Evolutionary conservation across 2,888 invertebrate species (phyloP).

Genomic region (Monochamus alternatus): DNA sequence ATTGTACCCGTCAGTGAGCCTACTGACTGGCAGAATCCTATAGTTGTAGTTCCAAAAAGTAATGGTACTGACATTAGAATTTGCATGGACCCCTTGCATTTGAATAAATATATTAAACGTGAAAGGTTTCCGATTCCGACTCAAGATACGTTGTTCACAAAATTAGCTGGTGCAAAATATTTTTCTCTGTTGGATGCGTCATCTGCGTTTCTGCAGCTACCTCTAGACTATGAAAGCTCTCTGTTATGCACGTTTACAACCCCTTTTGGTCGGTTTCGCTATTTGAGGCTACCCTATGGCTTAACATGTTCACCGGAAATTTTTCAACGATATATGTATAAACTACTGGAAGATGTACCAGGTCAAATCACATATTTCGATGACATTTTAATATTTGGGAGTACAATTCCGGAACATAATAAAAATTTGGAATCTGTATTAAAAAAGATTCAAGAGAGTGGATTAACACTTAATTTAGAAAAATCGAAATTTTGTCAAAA

Average conservation of each 20-base stretch:
- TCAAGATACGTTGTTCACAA: constrained; percentile 31
- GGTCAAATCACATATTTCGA: constrained; percentile 41
- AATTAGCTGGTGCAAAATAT: constrained; percentile 32
- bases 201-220: constrained; percentile 43
- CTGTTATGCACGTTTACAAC: constrained; percentile 38
- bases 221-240: constrained; percentile 43
- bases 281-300: constrained; percentile 35
- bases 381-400: constrained; percentile 36
- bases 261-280: constrained; percentile 23
- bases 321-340: constrained; percentile 31
- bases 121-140: constrained; percentile 41
- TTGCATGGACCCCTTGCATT: constrained; percentile 44
- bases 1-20: no score
- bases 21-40: no score
- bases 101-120: constrained; percentile 34
- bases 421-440: neutral
- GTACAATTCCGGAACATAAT: constrained; percentile 12
- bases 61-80: no score
- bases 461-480: constrained; percentile 5
- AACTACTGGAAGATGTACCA: constrained; percentile 36
- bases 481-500: constrained; percentile 2
- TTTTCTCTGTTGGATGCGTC: constrained; percentile 45
- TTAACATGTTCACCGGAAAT: constrained; percentile 24
- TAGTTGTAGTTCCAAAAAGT: no score
- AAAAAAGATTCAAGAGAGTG: constrained; percentile 10